phyloP scores from a whole-genome alignment of 2,888 invertebrate genomes.

The Terebella lapidaria region DNA sequence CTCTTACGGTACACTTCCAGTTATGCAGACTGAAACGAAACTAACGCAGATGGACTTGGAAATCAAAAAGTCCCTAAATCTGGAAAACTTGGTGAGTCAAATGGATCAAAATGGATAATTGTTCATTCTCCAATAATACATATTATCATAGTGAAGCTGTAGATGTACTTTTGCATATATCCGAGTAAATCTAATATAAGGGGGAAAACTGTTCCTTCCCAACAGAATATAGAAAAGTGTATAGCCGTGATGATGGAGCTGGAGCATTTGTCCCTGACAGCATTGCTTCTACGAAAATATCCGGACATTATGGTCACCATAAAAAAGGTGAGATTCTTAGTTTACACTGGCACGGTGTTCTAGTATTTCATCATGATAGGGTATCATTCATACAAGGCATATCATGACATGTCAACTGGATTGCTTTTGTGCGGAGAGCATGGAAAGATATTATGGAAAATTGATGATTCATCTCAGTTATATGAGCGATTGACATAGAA shows the following conservation, averaged over 20 bases:
- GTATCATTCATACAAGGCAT: no score
- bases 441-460: no score
- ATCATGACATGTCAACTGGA: no score
- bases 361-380: no score
- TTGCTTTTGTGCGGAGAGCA: no score
- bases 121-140: no score
- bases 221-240: constrained; percentile 50
- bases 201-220: constrained; percentile 1
- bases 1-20: not conserved
- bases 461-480: not conserved
- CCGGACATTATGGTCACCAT: constrained; percentile 52
- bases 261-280: constrained; percentile 41
- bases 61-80: constrained; percentile 53
- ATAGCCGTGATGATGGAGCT: constrained; percentile 50
- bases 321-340: constrained; percentile 41
- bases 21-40: constrained; percentile 30
- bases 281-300: constrained; percentile 48
- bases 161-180: no score
- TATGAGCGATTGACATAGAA: no score
- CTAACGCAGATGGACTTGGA: constrained; percentile 69
- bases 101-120: no score
- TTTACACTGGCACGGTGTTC: no score
- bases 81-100: constrained; percentile 30
- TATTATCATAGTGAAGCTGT: no score
- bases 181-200: not conserved